phyloP scores from a whole-genome alignment of 1,140 invertebrate genomes.

The Trichonephila clavipes region DNA sequence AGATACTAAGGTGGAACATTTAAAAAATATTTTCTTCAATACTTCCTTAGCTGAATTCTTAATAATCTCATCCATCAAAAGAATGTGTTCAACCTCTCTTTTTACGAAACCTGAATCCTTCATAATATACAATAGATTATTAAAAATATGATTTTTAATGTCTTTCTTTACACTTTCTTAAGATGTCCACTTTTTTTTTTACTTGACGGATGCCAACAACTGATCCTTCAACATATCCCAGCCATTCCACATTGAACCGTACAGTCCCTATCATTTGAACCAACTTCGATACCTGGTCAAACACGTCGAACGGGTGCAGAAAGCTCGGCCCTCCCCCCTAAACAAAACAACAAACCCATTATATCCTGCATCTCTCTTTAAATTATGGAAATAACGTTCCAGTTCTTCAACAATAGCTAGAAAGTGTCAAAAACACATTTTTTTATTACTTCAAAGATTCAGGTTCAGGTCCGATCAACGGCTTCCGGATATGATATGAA shows the following conservation, averaged over 20 bases:
- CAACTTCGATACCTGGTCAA: constrained; percentile 12
- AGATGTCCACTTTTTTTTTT: not conserved
- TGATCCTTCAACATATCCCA: not conserved
- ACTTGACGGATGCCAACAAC: not conserved
- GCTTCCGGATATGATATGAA: constrained; percentile 51
- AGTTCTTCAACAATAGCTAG: constrained; percentile 57
- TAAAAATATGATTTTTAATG: too few species aligned
- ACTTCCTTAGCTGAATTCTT: too few species aligned
- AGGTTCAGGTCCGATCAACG: constrained; percentile 4
- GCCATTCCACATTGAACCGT: not conserved
- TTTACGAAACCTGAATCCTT: too few species aligned
- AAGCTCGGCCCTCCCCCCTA: not conserved
- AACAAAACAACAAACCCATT: constrained; percentile 21
- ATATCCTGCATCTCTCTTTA: constrained; percentile 17
- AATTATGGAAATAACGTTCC: constrained; percentile 59
- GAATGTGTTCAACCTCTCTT: too few species aligned
- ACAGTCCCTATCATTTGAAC: not conserved
- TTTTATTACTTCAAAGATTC: constrained; percentile 6
- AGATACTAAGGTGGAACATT: too few species aligned
- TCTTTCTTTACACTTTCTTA: not conserved
- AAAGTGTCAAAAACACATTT: constrained; percentile 64
- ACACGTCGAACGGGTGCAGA: constrained; percentile 51
- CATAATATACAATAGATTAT: too few species aligned
- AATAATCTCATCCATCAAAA: too few species aligned
- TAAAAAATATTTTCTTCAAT: too few species aligned